phyloP scores from a whole-genome alignment of 1,140 invertebrate genomes.

The Argopecten irradians region DNA sequence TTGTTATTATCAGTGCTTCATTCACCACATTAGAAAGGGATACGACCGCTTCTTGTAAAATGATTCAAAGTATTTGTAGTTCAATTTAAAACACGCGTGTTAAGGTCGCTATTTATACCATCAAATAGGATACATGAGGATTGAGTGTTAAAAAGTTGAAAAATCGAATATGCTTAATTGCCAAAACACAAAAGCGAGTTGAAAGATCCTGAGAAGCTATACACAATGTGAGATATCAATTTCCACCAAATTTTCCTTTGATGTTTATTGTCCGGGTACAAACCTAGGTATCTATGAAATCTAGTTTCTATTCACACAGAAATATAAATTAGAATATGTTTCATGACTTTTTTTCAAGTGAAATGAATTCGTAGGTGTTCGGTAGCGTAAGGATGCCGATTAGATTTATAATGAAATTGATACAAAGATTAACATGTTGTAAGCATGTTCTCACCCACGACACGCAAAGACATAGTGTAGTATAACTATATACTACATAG shows the following conservation, averaged over 20 bases:
- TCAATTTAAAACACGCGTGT: background rate
- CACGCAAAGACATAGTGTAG: background rate
- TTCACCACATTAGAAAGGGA: background rate
- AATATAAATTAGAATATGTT: background rate
- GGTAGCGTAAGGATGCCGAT: background rate
- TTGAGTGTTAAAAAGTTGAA: background rate
- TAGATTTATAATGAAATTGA: background rate
- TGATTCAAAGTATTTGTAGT: background rate
- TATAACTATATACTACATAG: too few species aligned
- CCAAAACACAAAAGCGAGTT: constrained; percentile 13
- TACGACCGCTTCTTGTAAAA: background rate
- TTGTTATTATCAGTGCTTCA: background rate
- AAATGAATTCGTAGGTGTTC: background rate
- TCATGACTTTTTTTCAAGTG: background rate
- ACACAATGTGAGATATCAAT: background rate
- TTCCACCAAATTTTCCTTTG: background rate
- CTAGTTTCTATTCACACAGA: background rate
- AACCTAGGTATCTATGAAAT: background rate
- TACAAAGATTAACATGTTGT: background rate
- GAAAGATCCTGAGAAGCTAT: background rate
- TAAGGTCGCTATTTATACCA: background rate
- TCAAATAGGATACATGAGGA: background rate
- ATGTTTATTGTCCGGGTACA: background rate
- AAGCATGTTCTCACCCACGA: background rate
- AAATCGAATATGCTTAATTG: background rate